Evolutionary conservation across 92 coral and sea anemone species (phyloP), one percentile per base, ranked within the genome.

Genomic region (Chrysogorgia sp.): DNA sequence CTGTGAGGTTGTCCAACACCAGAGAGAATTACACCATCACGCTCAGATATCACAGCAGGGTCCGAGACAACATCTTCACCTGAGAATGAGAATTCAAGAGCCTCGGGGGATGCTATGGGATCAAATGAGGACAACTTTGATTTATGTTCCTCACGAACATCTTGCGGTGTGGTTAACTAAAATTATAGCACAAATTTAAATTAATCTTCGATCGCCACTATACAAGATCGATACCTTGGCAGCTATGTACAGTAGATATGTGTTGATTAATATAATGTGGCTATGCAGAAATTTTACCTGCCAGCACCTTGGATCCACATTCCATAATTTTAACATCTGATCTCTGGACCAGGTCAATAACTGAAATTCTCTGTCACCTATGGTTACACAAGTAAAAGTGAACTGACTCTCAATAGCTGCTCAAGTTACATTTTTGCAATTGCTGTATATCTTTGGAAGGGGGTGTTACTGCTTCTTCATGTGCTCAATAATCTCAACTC

Each of bases 291-390:
- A 80, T 17, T 85, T 80, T 78, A 94, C 97, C 58, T 85, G 84
- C 22, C 92, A 66, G 58, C 81, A 81, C 56, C 87, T 79, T 9
- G 92, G 88, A 34, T 94, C 98, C 26, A 94, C 58, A 0, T 89
- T 84, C 98, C 98, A 94, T 82, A 88, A 68, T 67, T 92, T 86
- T 23, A 94, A 81, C 25, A 85, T 81, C 61, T 86, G 86, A 62
- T 94, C 98, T 55, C 88, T 92, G 28, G 96, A 92, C 98, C 98
- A 94, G 0, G 97, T 89, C 65, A 94, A 81, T 40, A 94, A 79
- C 58, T 94, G 98, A 74, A 91, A 94, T 74, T 88, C 92, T 25
- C 88, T 92, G 43, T 91, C 92, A 40, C 88, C 98, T 94, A 69
- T 9, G 33, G 2, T 29, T 10, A 28, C 7, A 21, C 30, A 60